Base-by-base conservation (phyloP, 2,888 invertebrate species). In the Epinotia nisella region DNA sequence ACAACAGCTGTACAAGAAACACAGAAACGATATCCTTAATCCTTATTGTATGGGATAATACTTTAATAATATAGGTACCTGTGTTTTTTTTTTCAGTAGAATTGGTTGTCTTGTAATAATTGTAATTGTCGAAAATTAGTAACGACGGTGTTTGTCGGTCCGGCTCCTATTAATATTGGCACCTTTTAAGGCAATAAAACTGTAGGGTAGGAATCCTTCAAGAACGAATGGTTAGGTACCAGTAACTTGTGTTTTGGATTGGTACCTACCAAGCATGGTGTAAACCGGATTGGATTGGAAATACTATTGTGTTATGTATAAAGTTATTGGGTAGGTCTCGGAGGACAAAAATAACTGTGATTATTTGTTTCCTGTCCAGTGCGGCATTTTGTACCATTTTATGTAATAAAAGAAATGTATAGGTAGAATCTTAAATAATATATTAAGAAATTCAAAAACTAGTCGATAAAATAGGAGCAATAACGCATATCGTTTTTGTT, bases 401-500 rank as follows among this genome's bases (percentile, higher is more conserved):
- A 41, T 66, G 29, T 74, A 74, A 56, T 41, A 59, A 62, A 62
- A 49, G 9, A n/a, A n/a, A 24, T 62, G 62, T 62, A 62, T 49
- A 62, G 49, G 9, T 61, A 70, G 55, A 61, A 56, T 70, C 17
- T 51, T 49, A 19, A 66, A 41, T 55, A 71, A 11, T 65, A 59
- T 64, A 35, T 24, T 45, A 35, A 60, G 17, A 61, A 60, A 70
- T 39, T 55, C 58, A n/a, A 59, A 67, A 64, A 61, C 29, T 67
- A 74, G 73, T 74, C 60, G 39, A 68, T 81, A 80, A 80, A 66
- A 70, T 82, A 87, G 83, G 83, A 90, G 91, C 90, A 92, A 92
- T 90, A 91, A 90, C 85, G 90, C 92, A 92, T 92, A 91, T 92
- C 92, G 89, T 86, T 76, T 71, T 82, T 84, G 79, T 72, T 76